These are phyloP conservation scores for Chironomus riparius DNA, from an alignment of 2,888 invertebrate genomes.

Conservation along the genomic window DNA sequence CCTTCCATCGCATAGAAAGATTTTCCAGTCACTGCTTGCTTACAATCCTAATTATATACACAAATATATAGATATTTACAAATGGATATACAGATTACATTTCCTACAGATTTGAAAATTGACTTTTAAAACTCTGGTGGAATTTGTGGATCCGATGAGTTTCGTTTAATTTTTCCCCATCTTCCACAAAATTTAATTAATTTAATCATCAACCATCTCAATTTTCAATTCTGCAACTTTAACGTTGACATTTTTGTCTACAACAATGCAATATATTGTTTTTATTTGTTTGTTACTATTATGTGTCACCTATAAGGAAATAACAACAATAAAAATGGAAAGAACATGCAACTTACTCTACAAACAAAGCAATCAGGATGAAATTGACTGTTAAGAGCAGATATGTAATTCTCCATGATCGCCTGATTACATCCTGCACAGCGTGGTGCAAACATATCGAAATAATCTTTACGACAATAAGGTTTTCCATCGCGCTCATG, in stretches of 20 bases:
- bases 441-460: constrained; percentile 96
- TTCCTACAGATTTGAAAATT: no score
- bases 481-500: constrained; percentile 94
- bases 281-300: neutral
- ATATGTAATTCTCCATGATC: constrained; percentile 97
- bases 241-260: no score
- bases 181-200: no score
- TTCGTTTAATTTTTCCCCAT: no score
- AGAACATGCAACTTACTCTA: constrained; percentile 62
- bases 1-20: constrained; percentile 97
- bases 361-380: constrained; percentile 98
- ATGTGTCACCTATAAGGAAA: constrained; percentile 1
- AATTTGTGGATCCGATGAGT: no score
- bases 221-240: neutral
- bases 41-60: constrained; percentile 68
- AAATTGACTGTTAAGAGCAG: constrained; percentile 95
- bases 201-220: no score
- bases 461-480: constrained; percentile 92
- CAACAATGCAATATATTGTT: neutral
- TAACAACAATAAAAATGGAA: neutral
- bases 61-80: no score
- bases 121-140: no score
- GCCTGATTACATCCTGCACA: constrained; percentile 93
- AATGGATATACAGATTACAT: no score
- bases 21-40: constrained; percentile 83